These are phyloP conservation scores for Prinia subflava DNA, from an alignment of 2,113 vertebrate genomes.

Conservation along the genomic window DNA sequence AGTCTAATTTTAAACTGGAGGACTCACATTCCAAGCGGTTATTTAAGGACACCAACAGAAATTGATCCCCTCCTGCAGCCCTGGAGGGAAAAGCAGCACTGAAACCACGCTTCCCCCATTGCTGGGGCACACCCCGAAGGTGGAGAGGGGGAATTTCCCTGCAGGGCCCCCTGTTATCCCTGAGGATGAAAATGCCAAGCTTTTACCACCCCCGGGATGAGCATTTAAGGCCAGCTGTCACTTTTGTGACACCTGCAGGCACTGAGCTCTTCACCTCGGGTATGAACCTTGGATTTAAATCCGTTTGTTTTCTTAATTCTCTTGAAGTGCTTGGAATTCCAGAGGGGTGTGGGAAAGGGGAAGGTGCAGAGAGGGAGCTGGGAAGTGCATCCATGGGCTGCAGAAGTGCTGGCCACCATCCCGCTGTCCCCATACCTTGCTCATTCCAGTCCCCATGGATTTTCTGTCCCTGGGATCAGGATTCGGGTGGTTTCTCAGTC, in stretches of 20 bases:
- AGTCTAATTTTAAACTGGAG: constrained; percentile 42
- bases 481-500: fast-evolving
- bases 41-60: not conserved
- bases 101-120: not conserved
- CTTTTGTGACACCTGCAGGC: not conserved
- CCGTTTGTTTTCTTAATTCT: not conserved
- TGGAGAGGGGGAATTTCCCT: not conserved
- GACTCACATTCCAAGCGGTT: not conserved
- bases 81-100: not conserved
- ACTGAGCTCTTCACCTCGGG: not conserved
- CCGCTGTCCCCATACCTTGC: constrained; percentile 45
- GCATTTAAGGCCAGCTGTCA: not conserved
- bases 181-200: not conserved
- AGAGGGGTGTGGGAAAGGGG: not conserved
- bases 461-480: not conserved
- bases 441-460: constrained; percentile 72
- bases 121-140: fast-evolving
- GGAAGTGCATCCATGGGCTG: not conserved
- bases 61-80: not conserved
- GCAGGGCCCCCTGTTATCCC: not conserved
- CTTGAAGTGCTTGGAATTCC: not conserved
- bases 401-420: not conserved
- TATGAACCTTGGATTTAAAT: not conserved
- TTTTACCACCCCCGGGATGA: not conserved
- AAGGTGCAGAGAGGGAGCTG: not conserved